A percentile compares a stretch with the other conserved stretches of the same genome.
Conservation (phyloP, 2,113 vertebrate species). For the Nibea coibor region DNA sequence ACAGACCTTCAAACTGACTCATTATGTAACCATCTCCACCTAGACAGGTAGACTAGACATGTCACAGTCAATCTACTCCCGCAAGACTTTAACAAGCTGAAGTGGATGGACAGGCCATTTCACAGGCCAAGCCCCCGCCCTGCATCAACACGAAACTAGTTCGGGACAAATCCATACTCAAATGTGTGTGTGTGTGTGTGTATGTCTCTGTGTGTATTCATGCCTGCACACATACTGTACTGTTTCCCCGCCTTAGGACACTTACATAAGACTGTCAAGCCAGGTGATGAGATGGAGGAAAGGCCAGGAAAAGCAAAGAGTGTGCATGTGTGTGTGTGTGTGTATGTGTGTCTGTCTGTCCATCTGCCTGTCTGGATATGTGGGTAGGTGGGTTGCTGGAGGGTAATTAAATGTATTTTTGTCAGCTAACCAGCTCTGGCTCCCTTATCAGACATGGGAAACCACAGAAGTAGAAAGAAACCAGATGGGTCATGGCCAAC, state of each 20-base stretch:
- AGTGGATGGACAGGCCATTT: conserved; percentile 70
- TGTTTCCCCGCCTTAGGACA: conserved; percentile 49
- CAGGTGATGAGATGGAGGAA: conserved; percentile 58
- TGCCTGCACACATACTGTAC: conserved; percentile 27
- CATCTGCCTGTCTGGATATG: conserved; percentile 50
- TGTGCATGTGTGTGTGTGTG: conserved; percentile 11
- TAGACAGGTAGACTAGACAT: conserved; percentile 59
- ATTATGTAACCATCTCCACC: conserved; percentile 70
- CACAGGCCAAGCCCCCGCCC: conserved; percentile 25
- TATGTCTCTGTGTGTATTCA: conserved; percentile 43
- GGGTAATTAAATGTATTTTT: conserved; percentile 79
- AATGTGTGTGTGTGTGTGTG: background rate
- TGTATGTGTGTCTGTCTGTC: conserved; percentile 13
- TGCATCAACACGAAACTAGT: conserved; percentile 47
- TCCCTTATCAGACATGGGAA: conserved; percentile 69
- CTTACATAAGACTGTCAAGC: conserved; percentile 70
- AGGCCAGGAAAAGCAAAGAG: conserved; percentile 51
- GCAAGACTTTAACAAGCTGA: conserved; percentile 68
- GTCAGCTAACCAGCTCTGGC: conserved; percentile 66
- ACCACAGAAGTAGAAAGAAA: conserved; percentile 72
- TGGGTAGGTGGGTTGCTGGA: conserved; percentile 57
- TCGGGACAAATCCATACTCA: conserved; percentile 33
- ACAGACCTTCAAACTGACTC: conserved; percentile 57
- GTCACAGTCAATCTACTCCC: conserved; percentile 75
- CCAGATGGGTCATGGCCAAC: conserved; percentile 75